A percentile compares a stretch with the other conserved stretches of the same genome.
Evolutionary conservation across 2,888 invertebrate genomes (phyloP).

Genomic region (Sialis lutaria): DNA sequence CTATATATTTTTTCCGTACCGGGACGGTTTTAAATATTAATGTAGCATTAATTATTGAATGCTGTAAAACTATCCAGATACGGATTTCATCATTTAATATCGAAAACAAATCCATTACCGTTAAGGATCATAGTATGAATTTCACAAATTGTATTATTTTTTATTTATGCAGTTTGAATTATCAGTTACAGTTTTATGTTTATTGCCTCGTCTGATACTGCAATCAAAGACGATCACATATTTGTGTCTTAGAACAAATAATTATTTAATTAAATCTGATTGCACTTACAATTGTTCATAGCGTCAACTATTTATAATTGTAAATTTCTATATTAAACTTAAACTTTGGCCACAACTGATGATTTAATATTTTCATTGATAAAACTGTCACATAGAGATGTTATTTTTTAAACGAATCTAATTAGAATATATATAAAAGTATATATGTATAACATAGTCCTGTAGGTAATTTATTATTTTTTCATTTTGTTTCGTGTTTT

Average conservation of each 20-base stretch:
- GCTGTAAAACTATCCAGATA: not conserved
- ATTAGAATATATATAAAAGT: not conserved
- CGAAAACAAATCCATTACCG: slow-evolving; percentile 3
- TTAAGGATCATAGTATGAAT: slow-evolving; percentile 1
- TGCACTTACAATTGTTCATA: not conserved
- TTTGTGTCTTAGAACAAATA: no score
- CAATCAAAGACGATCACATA: no score
- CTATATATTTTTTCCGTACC: not conserved
- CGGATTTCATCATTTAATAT: not conserved
- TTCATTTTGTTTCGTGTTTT: not conserved
- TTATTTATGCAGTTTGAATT: no score
- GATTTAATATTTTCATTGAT: not conserved
- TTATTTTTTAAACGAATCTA: not conserved
- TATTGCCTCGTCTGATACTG: no score
- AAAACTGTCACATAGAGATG: not conserved
- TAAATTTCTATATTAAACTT: not conserved
- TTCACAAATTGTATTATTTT: not conserved
- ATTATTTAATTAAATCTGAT: no score
- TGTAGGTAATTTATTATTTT: slow-evolving; percentile 7
- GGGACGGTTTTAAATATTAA: not conserved
- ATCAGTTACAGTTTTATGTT: no score
- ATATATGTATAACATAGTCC: slow-evolving; percentile 6
- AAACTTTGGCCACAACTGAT: not conserved
- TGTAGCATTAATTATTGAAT: not conserved
- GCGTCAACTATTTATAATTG: not conserved